phyloP scores from a whole-genome alignment of 2,113 vertebrate genomes.

The Conger conger region DNA sequence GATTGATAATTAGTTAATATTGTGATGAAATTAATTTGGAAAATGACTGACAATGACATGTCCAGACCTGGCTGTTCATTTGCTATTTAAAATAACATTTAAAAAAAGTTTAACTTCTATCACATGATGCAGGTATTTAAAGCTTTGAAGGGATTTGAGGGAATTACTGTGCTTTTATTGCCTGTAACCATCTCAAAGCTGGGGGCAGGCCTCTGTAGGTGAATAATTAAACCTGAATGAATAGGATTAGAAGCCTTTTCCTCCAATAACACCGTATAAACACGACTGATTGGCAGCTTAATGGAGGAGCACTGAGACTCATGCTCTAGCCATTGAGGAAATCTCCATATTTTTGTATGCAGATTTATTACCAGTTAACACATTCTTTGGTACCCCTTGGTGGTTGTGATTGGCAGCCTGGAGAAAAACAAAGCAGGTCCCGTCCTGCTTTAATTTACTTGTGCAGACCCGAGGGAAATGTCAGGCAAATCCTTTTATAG shows the following conservation, averaged over 20 bases:
- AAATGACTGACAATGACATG: background rate
- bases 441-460: background rate
- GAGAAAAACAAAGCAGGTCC: background rate
- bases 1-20: background rate
- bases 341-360: constrained; percentile 1
- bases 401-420: background rate
- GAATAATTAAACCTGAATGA: background rate
- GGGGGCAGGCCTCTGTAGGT: background rate
- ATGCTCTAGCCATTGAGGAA: background rate
- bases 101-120: background rate
- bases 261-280: background rate
- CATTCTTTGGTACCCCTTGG: background rate
- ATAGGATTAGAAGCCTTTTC: background rate
- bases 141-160: constrained; percentile 10
- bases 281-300: background rate
- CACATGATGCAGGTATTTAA: background rate
- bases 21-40: background rate
- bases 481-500: background rate
- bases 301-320: background rate
- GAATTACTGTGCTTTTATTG: background rate
- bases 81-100: background rate
- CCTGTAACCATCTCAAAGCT: constrained; percentile 3
- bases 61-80: background rate
- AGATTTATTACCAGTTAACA: background rate
- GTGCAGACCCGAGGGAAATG: background rate